Base-by-base conservation (phyloP, 2,797 vertebrate species). In the Dryobates pubescens region DNA sequence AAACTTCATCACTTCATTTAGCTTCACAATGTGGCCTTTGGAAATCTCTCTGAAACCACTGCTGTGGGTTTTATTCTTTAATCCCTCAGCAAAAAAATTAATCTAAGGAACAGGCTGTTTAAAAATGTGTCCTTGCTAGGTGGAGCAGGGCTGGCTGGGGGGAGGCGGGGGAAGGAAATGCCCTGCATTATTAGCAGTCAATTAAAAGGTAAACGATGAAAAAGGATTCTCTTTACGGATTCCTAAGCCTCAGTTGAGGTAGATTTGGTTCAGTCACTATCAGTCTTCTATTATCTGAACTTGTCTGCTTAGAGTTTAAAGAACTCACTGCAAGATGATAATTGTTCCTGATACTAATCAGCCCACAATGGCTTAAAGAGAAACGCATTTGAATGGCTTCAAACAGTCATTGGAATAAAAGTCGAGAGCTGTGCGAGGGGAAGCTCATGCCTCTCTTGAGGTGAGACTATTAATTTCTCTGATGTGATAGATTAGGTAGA, bases 81-180 rank as follows among this genome's bases (percentile, higher is more conserved):
- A 34, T 16, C 5, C 2, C 7, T 27, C 24, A 54, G 59, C 3
- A 58, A 12, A 58, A 12, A 71, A 62, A 71, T 11, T 5, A 18
- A 26, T 41, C 13, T n/a, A 36, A 62, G 30, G 30, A 49, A 69
- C 8, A 59, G 15, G 4, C 7, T 6, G 7, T 61, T 82, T 56
- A 32, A 64, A 75, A 53, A 29, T 3, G 5, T 45, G 8, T 49
- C n/a, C 13, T 84, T 77, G 43, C 62, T 65, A 26, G 2, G 6
- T 5, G 23, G 7, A 54, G 13, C 18, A 57, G 36, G 23, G n/a
- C 47, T 79, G 27, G 14, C 34, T 32, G 51, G 41, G 16, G 38
- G 8, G 1, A 29, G 15, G 8, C 34, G 9, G 9, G 16, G 26
- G 6, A 6, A 3, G 10, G 23, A 32, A 5, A 13, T 5, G 1